Base-by-base conservation (phyloP, 2,797 vertebrate genomes). In the Pelochelys cantorii region DNA sequence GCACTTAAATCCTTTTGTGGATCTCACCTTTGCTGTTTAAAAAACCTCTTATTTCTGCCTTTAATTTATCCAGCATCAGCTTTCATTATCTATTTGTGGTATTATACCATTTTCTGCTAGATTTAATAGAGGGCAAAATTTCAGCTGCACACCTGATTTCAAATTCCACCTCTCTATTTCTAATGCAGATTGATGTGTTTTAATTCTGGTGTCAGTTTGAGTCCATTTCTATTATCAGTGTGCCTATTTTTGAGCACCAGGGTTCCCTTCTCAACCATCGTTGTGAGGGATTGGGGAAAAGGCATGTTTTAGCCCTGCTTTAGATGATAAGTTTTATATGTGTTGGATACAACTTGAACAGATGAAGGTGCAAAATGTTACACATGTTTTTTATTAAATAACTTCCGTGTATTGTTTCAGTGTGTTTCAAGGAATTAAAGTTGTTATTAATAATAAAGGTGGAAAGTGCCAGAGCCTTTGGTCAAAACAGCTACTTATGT, bases 401-500 rank as follows among this genome's bases (percentile, higher is more conserved):
- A 60, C 12, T 7, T 31, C 60, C 14, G 0, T 78, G 18, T 56
- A 85, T 85, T 88, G 13, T 31, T 62, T 27, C 57, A 6, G 13
- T 3, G 4, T 37, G 2, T 93, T 93, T 89, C 54, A 62, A 77
- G 80, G 34, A 2, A 59, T 18, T 54, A 17, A 86, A 81, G 23
- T 4, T 2, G 11, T 83, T 93, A 7, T 29, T 60, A 60, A 60
- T 5, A 55, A 18, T 42, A 14, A 79, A 68, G 89, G 55, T 37
- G 2, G 9, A 83, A 86, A 79, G 54, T 37, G 0, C 31, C 74
- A 52, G 34, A 75, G 34, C 31, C 4, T 2, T 75, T 62, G 3
- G 6, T 92, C 5, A 87, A 18, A 56, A 68, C 7, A 89, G 13
- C 12, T 62, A 15, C 55, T 87, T 83, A 25, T 65, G 84, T 86